These are phyloP conservation scores for Synanthedon tipuliformis DNA, from an alignment of 2,888 invertebrate genomes.

Conservation along the genomic window DNA sequence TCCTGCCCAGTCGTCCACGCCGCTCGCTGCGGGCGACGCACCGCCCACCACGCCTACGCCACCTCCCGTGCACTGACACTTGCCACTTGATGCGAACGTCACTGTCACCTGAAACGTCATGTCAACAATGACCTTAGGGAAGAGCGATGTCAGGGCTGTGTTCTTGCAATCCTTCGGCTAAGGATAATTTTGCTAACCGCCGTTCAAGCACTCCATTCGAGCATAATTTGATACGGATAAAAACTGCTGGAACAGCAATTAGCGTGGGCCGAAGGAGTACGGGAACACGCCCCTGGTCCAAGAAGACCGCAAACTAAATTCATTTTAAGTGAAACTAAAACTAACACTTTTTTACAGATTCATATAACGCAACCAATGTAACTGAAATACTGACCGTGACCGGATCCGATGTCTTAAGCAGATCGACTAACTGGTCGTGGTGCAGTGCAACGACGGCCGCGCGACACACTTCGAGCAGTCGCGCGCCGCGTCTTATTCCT, in stretches of 20 bases:
- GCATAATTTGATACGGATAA: too few relatives aligned
- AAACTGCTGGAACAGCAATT: too few relatives aligned
- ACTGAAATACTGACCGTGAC: slow-evolving; percentile 73
- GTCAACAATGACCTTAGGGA: too few relatives aligned
- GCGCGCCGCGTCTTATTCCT: slow-evolving; percentile 89
- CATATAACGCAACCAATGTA: not conserved
- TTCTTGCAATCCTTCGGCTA: too few relatives aligned
- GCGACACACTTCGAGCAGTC: slow-evolving; percentile 92
- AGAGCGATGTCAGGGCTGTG: too few relatives aligned
- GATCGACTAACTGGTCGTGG: slow-evolving; percentile 93
- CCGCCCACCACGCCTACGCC: slow-evolving; percentile 43
- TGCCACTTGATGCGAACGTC: slow-evolving; percentile 50
- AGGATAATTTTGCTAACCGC: too few relatives aligned
- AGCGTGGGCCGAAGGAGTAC: too few relatives aligned
- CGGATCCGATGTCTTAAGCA: slow-evolving; percentile 88
- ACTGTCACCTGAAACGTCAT: slow-evolving; percentile 72
- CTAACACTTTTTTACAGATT: too few relatives aligned
- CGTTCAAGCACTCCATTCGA: too few relatives aligned
- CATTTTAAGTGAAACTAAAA: too few relatives aligned
- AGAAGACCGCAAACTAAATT: too few relatives aligned
- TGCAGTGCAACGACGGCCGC: slow-evolving; percentile 89
- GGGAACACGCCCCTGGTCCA: too few relatives aligned
- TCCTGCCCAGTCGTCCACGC: slow-evolving; percentile 33
- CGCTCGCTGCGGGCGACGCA: slow-evolving; percentile 46
- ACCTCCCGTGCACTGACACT: slow-evolving; percentile 71